Evolutionary conservation across 2,888 invertebrate species (phyloP).

Genomic region (Panzeria rudis): DNA sequence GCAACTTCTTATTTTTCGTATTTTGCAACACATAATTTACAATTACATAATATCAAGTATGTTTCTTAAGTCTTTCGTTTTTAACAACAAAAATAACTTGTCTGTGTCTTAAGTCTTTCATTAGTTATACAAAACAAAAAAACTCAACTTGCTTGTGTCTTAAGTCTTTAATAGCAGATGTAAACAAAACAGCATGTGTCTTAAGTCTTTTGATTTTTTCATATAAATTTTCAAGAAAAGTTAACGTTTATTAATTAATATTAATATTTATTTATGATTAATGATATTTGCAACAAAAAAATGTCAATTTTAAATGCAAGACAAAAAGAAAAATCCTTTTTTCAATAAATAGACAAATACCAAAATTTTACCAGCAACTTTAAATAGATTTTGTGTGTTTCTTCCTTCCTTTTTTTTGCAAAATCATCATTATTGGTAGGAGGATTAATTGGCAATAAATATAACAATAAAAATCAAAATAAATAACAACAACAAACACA

Average conservation of each 20-base stretch:
- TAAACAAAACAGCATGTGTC: conserved; percentile 39
- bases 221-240: not conserved
- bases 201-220: conserved; percentile 47
- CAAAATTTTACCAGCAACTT: not conserved
- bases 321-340: conserved; percentile 22
- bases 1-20: no score
- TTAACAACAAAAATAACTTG: not conserved
- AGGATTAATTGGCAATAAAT: conserved; percentile 65
- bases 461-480: conserved; percentile 51
- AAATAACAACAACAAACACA: conserved; percentile 18
- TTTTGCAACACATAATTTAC: no score
- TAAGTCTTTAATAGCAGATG: conserved; percentile 35
- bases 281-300: conserved; percentile 25
- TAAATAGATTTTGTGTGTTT: conserved; percentile 20
- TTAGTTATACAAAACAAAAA: not conserved
- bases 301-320: conserved; percentile 20
- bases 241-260: not conserved
- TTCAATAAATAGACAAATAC: not conserved
- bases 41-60: no score
- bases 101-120: conserved; percentile 44
- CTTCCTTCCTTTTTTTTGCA: conserved; percentile 32
- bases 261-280: conserved; percentile 40
- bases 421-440: conserved; percentile 70
- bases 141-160: conserved; percentile 17
- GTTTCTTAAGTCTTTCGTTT: no score